Evolutionary conservation across 2,888 invertebrate species (phyloP).

Genomic region (Cheiracanthium punctorium): DNA sequence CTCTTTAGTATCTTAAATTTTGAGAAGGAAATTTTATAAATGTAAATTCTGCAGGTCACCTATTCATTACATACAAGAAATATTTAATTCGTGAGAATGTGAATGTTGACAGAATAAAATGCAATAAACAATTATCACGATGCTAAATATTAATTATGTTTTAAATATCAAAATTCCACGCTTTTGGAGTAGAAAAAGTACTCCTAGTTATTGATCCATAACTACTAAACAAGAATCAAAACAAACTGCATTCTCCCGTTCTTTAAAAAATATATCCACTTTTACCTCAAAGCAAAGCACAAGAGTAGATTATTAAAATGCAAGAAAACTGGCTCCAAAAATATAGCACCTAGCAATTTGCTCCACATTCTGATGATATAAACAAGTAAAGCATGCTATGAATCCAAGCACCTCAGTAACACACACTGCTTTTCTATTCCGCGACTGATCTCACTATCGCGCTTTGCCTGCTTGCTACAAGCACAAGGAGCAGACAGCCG

Average conservation of each 20-base stretch:
- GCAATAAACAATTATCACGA: too few relatives aligned
- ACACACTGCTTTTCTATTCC: slow-evolving; percentile 44
- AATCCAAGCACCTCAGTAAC: slow-evolving; percentile 23
- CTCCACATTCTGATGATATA: slow-evolving; percentile 21
- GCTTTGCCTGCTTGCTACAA: background rate
- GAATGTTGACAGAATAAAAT: too few relatives aligned
- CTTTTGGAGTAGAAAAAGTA: background rate
- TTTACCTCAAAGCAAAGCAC: background rate
- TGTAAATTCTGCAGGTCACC: too few relatives aligned
- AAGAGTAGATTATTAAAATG: background rate
- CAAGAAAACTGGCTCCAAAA: background rate
- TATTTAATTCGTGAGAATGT: too few relatives aligned
- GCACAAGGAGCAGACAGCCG: slow-evolving; percentile 41
- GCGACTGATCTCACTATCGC: slow-evolving; percentile 27
- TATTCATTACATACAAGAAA: too few relatives aligned
- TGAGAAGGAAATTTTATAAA: too few relatives aligned
- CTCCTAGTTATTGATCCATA: slow-evolving; percentile 44
- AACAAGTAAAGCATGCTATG: slow-evolving; percentile 55
- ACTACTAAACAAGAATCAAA: slow-evolving; percentile 34
- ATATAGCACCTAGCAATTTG: slow-evolving; percentile 23
- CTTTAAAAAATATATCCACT: background rate
- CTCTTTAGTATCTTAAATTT: too few relatives aligned
- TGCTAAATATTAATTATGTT: background rate
- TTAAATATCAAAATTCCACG: background rate
- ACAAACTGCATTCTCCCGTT: slow-evolving; percentile 31